A percentile compares a stretch with the other conserved stretches of the same genome.
These are phyloP conservation scores for Adoxophyes honmai DNA, from an alignment of 1,140 invertebrate genomes.

Conservation along the genomic window DNA sequence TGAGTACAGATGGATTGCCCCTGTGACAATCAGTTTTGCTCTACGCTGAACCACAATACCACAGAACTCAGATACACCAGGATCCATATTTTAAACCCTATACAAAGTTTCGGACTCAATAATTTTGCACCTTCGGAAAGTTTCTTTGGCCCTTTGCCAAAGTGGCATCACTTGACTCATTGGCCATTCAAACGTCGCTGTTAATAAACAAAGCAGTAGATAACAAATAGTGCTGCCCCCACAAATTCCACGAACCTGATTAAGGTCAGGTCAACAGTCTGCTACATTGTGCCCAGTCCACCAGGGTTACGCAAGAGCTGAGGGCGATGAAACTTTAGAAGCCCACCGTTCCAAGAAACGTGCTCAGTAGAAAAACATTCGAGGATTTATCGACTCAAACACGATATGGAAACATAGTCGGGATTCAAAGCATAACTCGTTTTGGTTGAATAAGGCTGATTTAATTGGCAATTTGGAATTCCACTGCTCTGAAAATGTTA, in stretches of 20 bases:
- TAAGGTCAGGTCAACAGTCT: conserved; percentile 52
- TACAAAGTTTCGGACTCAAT: too few relatives aligned
- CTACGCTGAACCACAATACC: too few relatives aligned
- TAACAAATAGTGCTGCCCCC: not conserved
- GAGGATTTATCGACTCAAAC: conserved; percentile 62
- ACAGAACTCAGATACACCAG: too few relatives aligned
- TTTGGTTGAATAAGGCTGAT: conserved; percentile 44
- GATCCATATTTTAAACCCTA: too few relatives aligned
- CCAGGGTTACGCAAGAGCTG: conserved; percentile 55
- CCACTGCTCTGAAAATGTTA: not conserved
- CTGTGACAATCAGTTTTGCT: too few relatives aligned
- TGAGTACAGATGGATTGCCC: too few relatives aligned
- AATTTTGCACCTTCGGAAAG: too few relatives aligned
- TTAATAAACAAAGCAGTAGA: conserved; percentile 19
- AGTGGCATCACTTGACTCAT: too few relatives aligned
- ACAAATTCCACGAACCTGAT: conserved; percentile 36
- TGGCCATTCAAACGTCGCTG: conserved; percentile 7
- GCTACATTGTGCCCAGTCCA: conserved; percentile 33
- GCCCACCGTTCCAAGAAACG: conserved; percentile 62
- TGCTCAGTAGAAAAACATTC: conserved; percentile 66
- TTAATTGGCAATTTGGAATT: conserved; percentile 32
- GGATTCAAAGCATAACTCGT: conserved; percentile 55
- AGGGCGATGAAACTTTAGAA: conserved; percentile 52
- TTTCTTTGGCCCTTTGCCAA: too few relatives aligned
- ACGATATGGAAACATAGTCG: conserved; percentile 60